phyloP scores from a whole-genome alignment of 2,797 vertebrate species.

The Rallus crepitans region DNA sequence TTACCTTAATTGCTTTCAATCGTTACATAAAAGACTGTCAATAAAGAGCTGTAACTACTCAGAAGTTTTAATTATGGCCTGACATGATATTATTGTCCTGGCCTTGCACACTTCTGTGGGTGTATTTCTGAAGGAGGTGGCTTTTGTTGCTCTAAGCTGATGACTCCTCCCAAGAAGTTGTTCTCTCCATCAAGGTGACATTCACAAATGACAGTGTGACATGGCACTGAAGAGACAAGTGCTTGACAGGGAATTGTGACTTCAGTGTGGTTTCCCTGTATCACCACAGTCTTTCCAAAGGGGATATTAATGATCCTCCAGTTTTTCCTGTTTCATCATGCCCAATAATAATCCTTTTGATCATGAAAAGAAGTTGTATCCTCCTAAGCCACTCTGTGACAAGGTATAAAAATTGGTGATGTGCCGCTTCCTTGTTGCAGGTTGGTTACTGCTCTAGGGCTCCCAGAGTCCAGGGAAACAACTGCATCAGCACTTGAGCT shows the following conservation, averaged over 20 bases:
- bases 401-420: not conserved
- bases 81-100: not conserved
- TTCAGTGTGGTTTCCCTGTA: not conserved
- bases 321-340: not conserved
- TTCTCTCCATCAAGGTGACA: constrained; percentile 30
- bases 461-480: not conserved
- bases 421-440: not conserved
- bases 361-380: not conserved
- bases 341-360: not conserved
- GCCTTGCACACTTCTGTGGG: constrained; percentile 5
- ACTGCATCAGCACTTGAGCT: not conserved
- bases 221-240: not conserved
- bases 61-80: constrained; percentile 25
- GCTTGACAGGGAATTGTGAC: not conserved
- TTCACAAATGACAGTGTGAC: not conserved
- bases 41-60: not conserved
- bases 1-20: not conserved
- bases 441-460: fast-evolving
- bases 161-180: not conserved
- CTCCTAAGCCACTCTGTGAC: not conserved
- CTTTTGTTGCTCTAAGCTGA: constrained; percentile 27
- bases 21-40: constrained; percentile 10
- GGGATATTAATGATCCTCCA: not conserved
- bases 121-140: constrained; percentile 38
- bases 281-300: not conserved